Evolutionary conservation across 1,140 invertebrate species (phyloP).

Genomic region (Saxidomus purpurata): DNA sequence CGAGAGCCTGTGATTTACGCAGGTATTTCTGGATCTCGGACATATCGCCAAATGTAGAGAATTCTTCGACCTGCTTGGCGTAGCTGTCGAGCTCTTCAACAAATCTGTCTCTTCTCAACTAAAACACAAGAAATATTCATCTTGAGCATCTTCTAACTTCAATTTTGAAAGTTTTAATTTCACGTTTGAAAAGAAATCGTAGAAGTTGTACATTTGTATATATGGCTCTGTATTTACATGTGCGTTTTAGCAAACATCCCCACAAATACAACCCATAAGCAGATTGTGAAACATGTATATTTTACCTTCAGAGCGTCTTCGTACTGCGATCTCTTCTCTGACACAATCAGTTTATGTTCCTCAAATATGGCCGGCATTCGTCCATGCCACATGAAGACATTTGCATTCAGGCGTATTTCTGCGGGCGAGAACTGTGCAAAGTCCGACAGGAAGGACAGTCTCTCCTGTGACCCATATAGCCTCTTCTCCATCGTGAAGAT

Average conservation of each 20-base stretch:
- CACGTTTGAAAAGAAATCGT: no score
- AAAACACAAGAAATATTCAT: constrained; percentile 21
- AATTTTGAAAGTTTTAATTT: no score
- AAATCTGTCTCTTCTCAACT: constrained; percentile 89
- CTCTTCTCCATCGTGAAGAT: constrained; percentile 92
- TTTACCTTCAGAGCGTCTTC: constrained; percentile 92
- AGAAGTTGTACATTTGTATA: no score
- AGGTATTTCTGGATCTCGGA: constrained; percentile 94
- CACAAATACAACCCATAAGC: no score
- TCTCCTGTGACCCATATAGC: constrained; percentile 89
- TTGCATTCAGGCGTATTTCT: constrained; percentile 92
- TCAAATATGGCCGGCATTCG: constrained; percentile 93
- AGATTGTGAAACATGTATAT: no score
- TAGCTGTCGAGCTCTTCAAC: constrained; percentile 93
- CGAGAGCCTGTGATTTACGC: constrained; percentile 92
- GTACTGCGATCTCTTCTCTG: constrained; percentile 94
- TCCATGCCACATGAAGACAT: constrained; percentile 94
- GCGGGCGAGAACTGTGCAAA: constrained; percentile 92
- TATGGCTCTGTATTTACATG: no score
- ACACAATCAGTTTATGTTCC: constrained; percentile 92
- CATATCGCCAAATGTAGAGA: constrained; percentile 96
- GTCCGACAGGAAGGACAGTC: constrained; percentile 93
- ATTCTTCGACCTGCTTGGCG: constrained; percentile 93
- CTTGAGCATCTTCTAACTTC: no score
- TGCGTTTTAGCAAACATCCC: no score